Percentiles rank a stretch among this genome's conserved stretches.
These are phyloP conservation scores for Threskiornis aethiopicus DNA, from an alignment of 2,797 vertebrate species.

Conservation along the genomic window DNA sequence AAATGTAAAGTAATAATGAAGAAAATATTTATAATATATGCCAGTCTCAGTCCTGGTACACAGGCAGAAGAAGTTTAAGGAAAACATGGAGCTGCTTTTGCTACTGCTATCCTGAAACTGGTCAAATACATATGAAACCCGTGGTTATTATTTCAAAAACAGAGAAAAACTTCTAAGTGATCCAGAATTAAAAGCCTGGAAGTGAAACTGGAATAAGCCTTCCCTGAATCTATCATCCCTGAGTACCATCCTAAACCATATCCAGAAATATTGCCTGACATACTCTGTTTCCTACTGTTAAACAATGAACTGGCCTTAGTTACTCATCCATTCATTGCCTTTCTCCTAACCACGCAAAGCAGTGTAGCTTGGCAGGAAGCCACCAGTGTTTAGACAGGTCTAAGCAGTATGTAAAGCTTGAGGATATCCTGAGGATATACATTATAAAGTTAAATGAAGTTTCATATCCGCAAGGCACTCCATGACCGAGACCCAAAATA, in stretches of 20 bases:
- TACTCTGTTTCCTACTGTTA: background rate
- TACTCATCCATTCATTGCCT: background rate
- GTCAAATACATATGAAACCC: background rate
- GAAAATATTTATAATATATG: background rate
- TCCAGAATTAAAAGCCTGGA: background rate
- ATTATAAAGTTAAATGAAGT: background rate
- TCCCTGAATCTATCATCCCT: background rate
- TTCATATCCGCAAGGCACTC: background rate
- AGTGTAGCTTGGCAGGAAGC: background rate
- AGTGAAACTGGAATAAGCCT: background rate
- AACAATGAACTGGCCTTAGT: background rate
- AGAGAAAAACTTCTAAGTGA: background rate
- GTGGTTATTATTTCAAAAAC: background rate
- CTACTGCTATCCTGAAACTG: background rate
- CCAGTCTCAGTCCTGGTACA: background rate
- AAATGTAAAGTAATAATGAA: conserved; percentile 1
- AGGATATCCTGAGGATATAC: background rate
- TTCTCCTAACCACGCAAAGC: background rate
- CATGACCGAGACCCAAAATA: background rate
- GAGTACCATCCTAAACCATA: background rate
- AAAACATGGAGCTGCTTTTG: background rate
- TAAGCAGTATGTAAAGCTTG: background rate
- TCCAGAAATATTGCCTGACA: background rate
- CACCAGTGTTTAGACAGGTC: background rate
- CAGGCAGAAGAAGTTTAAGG: background rate